These are phyloP conservation scores for Paraescarpia echinospica DNA, from an alignment of 1,140 invertebrate genomes.

Conservation along the genomic window DNA sequence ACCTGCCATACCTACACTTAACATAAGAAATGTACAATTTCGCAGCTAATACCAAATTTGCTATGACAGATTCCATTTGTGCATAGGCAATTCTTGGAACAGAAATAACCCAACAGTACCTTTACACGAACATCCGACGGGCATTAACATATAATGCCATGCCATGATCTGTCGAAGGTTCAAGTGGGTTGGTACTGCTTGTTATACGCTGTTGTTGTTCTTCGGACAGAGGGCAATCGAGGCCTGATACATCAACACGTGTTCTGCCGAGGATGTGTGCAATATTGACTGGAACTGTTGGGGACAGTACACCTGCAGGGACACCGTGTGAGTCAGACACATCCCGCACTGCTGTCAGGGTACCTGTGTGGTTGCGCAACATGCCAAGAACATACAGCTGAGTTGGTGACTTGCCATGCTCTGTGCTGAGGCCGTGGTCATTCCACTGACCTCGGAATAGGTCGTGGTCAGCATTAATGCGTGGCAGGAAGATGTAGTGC, in stretches of 20 bases:
- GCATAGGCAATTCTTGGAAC: background rate
- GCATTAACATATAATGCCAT: background rate
- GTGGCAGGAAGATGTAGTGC: background rate
- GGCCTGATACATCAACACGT: background rate
- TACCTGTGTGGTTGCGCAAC: background rate
- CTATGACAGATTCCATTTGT: background rate
- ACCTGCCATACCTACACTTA: too few relatives aligned
- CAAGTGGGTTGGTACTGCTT: background rate
- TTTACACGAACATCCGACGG: background rate
- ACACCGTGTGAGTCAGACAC: background rate
- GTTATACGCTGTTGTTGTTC: background rate
- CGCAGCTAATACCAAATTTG: background rate
- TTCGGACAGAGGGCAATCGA: background rate
- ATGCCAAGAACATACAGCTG: background rate
- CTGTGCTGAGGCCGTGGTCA: background rate
- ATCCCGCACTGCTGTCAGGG: background rate
- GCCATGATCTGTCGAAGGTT: background rate
- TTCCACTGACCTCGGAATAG: slow-evolving; percentile 11
- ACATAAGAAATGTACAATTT: background rate
- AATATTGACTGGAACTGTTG: background rate
- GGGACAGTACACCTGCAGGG: background rate
- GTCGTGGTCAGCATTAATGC: background rate
- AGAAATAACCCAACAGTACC: background rate
- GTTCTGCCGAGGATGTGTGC: background rate
- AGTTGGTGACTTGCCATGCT: background rate